These are phyloP conservation scores for Alviniconcha marisindica DNA, from an alignment of 1,140 invertebrate genomes.

Conservation along the genomic window DNA sequence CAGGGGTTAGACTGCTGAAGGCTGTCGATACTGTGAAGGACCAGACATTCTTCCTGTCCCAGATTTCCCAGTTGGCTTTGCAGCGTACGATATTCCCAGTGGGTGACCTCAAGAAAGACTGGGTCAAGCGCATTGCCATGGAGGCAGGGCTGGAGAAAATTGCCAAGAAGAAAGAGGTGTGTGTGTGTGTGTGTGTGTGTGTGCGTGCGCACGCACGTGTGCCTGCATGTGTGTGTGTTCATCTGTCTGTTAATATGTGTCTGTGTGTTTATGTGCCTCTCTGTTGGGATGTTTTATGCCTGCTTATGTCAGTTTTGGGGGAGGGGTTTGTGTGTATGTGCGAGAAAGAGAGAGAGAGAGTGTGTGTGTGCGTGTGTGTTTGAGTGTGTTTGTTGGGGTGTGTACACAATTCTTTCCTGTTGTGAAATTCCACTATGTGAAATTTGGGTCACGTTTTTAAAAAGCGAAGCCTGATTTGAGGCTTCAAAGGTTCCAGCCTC, in stretches of 20 bases:
- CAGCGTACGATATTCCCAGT: slow-evolving; percentile 93
- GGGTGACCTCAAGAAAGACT: slow-evolving; percentile 84
- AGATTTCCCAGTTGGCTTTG: slow-evolving; percentile 87
- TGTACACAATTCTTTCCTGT: neutral
- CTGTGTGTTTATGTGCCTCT: no score
- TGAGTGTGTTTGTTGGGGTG: neutral
- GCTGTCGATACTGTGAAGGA: slow-evolving; percentile 90
- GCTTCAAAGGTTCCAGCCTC: no score
- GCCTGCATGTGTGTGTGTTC: neutral
- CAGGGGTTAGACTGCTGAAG: slow-evolving; percentile 83
- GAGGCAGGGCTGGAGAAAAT: slow-evolving; percentile 84
- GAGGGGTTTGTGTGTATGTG: no score
- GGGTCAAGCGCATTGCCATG: slow-evolving; percentile 89
- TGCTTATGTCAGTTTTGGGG: no score
- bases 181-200: slow-evolving; percentile 3
- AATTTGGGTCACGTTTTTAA: no score
- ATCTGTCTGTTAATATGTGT: no score
- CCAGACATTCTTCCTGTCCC: slow-evolving; percentile 96
- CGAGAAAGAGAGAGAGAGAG: neutral
- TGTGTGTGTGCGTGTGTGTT: neutral
- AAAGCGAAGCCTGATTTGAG: no score
- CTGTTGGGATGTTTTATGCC: no score
- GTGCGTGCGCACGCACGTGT: neutral
- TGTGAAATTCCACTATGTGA: no score
- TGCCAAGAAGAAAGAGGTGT: slow-evolving; percentile 87